Evolutionary conservation across 1,140 invertebrate genomes (phyloP), one percentile per base, ranked within the genome.

Genomic region (Leptestheria dahalacensis): DNA sequence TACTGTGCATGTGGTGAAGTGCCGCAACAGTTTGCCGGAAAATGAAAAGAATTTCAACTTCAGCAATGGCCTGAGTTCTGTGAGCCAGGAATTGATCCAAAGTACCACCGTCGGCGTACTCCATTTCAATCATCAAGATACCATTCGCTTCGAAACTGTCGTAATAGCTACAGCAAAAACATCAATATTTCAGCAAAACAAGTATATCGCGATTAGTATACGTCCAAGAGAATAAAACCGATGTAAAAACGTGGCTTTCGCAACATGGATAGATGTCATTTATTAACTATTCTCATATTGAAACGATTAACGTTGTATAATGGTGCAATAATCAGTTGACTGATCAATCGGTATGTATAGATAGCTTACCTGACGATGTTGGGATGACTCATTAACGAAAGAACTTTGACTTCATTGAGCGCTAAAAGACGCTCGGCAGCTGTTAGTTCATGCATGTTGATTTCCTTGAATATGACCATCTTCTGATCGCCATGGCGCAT

Each of bases 21-120:
- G 83, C 85, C 46, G 77, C 75, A 2, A 80, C 76, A 53, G 86
- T 84, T 69, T 88, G 85, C 56, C 77, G 74, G 64, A 88, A 85
- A 50, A 85, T 74, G 2, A 72, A 66, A 20, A 86, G 70, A 52
- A 86, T 78, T 63, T 83, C 77, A 60, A 72, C 69, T 69, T 87
- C 85, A 48, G 77, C 74, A 11, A 83, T 54, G 3, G 69, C 67
- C 12, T 68, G 70, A 11, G 67, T 67, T n/a, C 74, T 68, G 62
- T 75, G 72, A 6, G 76, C 66, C 2, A 88, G 74, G 60, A 79
- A 78, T 64, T 86, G 81, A 2, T 80, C 76, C 54, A 88, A 64
- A 1, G 82, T 88, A 26, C 84, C 85, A 21, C 82, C 82, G 70
- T 86, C 83, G 18, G 84, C 85, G 70, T 84, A 88, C 68, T 88